Conservation (phyloP, 2,113 vertebrate genomes). For the Pardalotus punctatus region DNA sequence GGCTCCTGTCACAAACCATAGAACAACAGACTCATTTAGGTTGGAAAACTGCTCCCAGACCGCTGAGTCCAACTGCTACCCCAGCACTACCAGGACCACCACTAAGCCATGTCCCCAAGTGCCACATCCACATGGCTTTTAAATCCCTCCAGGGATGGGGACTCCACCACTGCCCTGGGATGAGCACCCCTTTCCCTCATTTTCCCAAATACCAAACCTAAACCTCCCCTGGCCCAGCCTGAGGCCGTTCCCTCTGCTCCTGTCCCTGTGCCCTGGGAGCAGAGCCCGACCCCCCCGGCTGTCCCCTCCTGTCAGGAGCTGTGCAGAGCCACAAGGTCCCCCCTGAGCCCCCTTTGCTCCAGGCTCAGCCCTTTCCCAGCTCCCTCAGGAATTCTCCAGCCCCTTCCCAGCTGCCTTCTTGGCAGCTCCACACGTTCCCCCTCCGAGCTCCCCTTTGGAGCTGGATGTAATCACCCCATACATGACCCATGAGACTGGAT, state of each 20-base stretch:
- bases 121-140: neutral
- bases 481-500: neutral
- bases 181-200: neutral
- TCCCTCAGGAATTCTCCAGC: neutral
- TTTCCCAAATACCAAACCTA: neutral
- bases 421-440: neutral
- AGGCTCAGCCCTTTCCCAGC: neutral
- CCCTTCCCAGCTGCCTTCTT: neutral
- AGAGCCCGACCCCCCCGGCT: accelerated
- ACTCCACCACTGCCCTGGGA: neutral
- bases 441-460: neutral
- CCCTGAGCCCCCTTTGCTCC: neutral
- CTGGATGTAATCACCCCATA: neutral
- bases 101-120: neutral
- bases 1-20: neutral
- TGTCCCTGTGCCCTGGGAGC: neutral
- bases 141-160: neutral
- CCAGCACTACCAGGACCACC: neutral
- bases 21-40: neutral
- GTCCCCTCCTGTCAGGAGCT: neutral
- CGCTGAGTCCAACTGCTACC: neutral
- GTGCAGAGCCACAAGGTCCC: neutral
- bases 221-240: neutral
- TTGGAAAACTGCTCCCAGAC: neutral
- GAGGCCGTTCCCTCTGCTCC: neutral